Evolutionary conservation across 1,140 invertebrate genomes (phyloP).

Genomic region (Capitella teleta): DNA sequence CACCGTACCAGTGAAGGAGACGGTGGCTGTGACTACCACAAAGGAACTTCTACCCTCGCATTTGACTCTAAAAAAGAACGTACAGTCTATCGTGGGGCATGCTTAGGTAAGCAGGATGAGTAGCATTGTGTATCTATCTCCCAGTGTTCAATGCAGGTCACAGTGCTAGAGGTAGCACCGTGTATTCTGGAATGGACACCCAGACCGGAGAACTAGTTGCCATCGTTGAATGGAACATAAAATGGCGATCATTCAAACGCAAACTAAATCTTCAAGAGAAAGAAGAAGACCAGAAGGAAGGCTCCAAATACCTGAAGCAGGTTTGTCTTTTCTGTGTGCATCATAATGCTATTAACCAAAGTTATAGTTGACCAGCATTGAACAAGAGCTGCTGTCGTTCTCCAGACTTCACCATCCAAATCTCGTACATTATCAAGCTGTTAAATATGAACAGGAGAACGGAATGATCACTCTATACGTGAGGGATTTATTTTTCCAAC

Average conservation of each 20-base stretch:
- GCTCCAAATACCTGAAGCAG: constrained; percentile 47
- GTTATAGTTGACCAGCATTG: constrained; percentile 43
- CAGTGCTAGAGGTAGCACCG: constrained; percentile 52
- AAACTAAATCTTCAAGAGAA: constrained; percentile 27
- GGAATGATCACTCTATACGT: constrained; percentile 42
- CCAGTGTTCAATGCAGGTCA: constrained; percentile 47
- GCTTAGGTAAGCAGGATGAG: constrained; percentile 23
- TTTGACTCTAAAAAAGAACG: constrained; percentile 26
- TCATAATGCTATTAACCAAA: not conserved
- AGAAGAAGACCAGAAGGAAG: constrained; percentile 34
- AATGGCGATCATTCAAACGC: constrained; percentile 21
- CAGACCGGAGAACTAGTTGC: constrained; percentile 55
- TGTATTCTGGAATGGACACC: constrained; percentile 57
- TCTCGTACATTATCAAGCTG: constrained; percentile 60
- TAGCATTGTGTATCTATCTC: not conserved
- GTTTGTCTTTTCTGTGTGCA: constrained; percentile 13
- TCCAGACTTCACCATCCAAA: constrained; percentile 58
- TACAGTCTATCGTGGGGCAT: constrained; percentile 27
- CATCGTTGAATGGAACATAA: constrained; percentile 59
- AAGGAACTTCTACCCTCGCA: constrained; percentile 15
- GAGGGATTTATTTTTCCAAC: constrained; percentile 13
- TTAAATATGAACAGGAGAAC: constrained; percentile 51
- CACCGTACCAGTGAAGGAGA: not conserved
- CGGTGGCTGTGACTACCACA: constrained; percentile 19
- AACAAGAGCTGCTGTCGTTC: constrained; percentile 59